These are phyloP conservation scores for Encarsia formosa DNA, from an alignment of 2,888 invertebrate genomes.

Conservation along the genomic window DNA sequence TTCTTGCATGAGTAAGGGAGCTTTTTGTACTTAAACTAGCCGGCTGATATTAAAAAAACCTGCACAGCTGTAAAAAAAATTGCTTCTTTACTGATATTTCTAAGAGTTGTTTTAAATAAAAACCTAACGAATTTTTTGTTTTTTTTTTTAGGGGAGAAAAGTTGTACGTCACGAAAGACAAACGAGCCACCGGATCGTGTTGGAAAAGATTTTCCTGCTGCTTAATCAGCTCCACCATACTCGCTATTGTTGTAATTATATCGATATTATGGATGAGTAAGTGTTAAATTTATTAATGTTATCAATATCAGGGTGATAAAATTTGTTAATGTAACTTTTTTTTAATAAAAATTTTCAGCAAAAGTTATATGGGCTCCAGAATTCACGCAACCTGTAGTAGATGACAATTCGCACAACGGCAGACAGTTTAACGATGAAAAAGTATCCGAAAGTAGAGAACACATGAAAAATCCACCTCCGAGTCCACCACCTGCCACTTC, in stretches of 20 bases:
- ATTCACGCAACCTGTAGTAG: slow-evolving; percentile 53
- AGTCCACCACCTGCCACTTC: slow-evolving; percentile 46
- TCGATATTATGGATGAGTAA: slow-evolving; percentile 73
- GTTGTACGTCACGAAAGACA: slow-evolving; percentile 76
- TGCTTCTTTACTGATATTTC: slow-evolving; percentile 32
- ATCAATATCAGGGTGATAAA: background rate
- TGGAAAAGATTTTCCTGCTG: slow-evolving; percentile 66
- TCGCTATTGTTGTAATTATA: slow-evolving; percentile 64
- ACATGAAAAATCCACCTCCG: slow-evolving; percentile 44
- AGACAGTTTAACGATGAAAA: slow-evolving; percentile 59
- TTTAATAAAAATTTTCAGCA: slow-evolving; percentile 52
- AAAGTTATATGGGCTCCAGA: slow-evolving; percentile 66
- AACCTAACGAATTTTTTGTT: slow-evolving; percentile 3
- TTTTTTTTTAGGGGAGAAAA: slow-evolving; percentile 71
- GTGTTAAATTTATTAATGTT: slow-evolving; percentile 33
- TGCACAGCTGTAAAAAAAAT: slow-evolving; percentile 45
- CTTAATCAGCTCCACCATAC: slow-evolving; percentile 63
- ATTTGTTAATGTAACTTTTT: background rate
- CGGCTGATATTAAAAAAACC: slow-evolving; percentile 36
- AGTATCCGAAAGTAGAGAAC: slow-evolving; percentile 50
- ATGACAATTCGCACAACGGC: slow-evolving; percentile 50
- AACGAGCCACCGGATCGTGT: slow-evolving; percentile 63
- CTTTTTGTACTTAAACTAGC: slow-evolving; percentile 42
- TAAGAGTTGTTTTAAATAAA: background rate
- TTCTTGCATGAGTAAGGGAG: slow-evolving; percentile 32